phyloP scores from a whole-genome alignment of 1,140 invertebrate genomes.

The Philopotamus ludificatus region DNA sequence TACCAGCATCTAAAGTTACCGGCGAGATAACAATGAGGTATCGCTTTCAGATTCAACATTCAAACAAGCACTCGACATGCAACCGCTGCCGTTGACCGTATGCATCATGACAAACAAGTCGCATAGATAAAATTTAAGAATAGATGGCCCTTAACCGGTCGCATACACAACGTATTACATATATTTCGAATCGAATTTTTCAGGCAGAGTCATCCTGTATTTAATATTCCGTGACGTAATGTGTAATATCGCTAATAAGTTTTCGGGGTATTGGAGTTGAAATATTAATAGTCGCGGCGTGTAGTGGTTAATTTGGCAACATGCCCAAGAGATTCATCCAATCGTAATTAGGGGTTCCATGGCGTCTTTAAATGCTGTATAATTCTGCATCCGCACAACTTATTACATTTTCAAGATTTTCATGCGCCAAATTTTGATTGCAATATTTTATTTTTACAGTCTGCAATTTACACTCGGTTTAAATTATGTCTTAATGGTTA shows the following conservation, averaged over 20 bases:
- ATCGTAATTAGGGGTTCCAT: background rate
- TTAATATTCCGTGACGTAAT: background rate
- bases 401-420: too few relatives aligned
- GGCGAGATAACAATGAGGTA: constrained; percentile 25
- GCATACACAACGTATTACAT: background rate
- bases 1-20: background rate
- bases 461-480: background rate
- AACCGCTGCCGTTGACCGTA: too few relatives aligned
- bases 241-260: background rate
- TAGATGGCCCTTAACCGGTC: background rate
- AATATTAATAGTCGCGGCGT: background rate
- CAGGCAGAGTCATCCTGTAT: background rate
- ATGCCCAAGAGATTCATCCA: background rate
- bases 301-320: background rate
- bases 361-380: background rate
- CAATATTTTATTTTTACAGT: background rate
- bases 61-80: background rate
- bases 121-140: background rate
- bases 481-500: constrained; percentile 15
- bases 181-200: background rate
- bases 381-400: background rate
- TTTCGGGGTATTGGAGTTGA: background rate
- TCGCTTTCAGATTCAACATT: constrained; percentile 17
- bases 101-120: background rate
- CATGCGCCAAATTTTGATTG: too few relatives aligned